Conservation (phyloP, 2,888 invertebrate species). For the Netelia inedita region DNA sequence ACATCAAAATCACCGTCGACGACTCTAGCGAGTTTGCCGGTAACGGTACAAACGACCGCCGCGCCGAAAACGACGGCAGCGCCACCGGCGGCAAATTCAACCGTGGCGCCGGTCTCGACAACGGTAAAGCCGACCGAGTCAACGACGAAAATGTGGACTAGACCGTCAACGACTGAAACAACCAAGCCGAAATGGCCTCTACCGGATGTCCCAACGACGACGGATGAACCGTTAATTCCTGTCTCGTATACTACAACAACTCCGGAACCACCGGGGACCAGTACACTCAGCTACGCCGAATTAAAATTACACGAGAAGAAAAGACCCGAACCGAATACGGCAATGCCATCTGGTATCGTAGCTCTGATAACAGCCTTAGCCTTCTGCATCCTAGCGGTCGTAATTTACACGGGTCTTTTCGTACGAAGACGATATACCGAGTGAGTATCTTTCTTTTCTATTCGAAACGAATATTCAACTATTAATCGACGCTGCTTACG, state of each 20-base stretch:
- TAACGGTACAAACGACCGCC: background rate
- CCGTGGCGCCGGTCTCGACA: background rate
- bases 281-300: slow-evolving; percentile 47
- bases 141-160: background rate
- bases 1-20: background rate
- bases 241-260: background rate
- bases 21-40: background rate
- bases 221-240: slow-evolving; percentile 4
- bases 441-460: slow-evolving; percentile 79
- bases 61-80: slow-evolving; percentile 11
- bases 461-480: background rate
- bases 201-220: slow-evolving; percentile 15
- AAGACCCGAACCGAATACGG: slow-evolving; percentile 34
- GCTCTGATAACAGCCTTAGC: slow-evolving; percentile 78
- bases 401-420: slow-evolving; percentile 84
- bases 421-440: slow-evolving; percentile 85
- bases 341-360: slow-evolving; percentile 77
- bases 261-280: slow-evolving; percentile 7
- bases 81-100: slow-evolving; percentile 29
- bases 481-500: no score
- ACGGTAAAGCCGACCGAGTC: background rate
- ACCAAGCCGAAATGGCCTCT: background rate
- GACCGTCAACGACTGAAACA: background rate
- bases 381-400: slow-evolving; percentile 81
- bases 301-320: slow-evolving; percentile 50